A percentile compares a stretch with the other conserved stretches of the same genome.
phyloP scores from a whole-genome alignment of 2,888 invertebrate species.

The Orthonychiurus folsomi region DNA sequence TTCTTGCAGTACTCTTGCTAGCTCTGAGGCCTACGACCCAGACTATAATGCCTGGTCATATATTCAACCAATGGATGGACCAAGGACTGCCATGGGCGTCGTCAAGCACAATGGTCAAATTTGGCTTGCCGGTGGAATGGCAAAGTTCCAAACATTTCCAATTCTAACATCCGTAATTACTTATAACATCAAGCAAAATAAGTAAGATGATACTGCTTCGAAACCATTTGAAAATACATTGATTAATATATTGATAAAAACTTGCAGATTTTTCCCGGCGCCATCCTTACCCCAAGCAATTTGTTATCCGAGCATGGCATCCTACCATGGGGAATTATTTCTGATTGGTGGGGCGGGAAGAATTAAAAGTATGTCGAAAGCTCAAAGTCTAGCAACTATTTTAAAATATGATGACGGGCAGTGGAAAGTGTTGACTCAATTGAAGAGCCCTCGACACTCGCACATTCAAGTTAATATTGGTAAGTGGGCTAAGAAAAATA shows the following conservation, averaged over 20 bases:
- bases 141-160: conserved; percentile 48
- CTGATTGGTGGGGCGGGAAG: conserved; percentile 6
- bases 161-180: conserved; percentile 41
- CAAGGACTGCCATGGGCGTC: conserved; percentile 56
- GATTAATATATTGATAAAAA: neutral
- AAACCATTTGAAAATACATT: no score
- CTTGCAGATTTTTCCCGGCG: conserved; percentile 2
- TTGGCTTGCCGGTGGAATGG: conserved; percentile 66
- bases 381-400: neutral
- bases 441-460: conserved; percentile 5
- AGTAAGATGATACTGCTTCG: neutral
- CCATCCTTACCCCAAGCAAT: conserved; percentile 5
- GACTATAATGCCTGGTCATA: conserved; percentile 52
- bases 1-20: conserved; percentile 50
- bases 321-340: conserved; percentile 3
- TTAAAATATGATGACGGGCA: neutral
- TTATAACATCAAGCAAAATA: conserved; percentile 15
- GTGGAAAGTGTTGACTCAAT: neutral
- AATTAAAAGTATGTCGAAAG: neutral
- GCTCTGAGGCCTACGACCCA: conserved; percentile 56
- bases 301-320: conserved; percentile 1
- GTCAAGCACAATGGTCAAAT: conserved; percentile 57
- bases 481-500: no score
- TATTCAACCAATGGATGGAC: conserved; percentile 52
- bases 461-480: conserved; percentile 3